Conservation (phyloP, 2,797 vertebrate species). For the Neosalanx taihuensis region DNA sequence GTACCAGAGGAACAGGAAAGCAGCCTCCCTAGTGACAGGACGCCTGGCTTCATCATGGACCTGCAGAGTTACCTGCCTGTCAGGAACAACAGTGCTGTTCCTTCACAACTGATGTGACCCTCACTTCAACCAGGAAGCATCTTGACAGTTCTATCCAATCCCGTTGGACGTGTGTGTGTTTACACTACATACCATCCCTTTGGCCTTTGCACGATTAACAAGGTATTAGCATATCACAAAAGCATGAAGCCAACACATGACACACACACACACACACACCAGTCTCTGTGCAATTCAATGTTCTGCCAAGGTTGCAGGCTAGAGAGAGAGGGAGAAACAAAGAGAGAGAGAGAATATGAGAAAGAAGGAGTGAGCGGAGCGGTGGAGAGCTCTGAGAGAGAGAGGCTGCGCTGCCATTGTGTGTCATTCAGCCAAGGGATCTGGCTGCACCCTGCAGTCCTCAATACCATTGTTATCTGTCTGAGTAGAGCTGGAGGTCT, state of each 20-base stretch:
- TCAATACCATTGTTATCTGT: neutral
- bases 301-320: constrained; percentile 18
- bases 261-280: neutral
- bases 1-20: constrained; percentile 41
- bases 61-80: constrained; percentile 39
- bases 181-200: neutral
- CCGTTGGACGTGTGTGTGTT: neutral
- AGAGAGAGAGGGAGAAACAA: constrained; percentile 2
- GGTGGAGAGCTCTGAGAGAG: neutral
- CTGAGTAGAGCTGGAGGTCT: neutral
- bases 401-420: constrained; percentile 2
- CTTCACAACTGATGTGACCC: neutral
- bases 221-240: neutral
- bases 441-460: neutral
- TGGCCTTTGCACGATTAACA: neutral
- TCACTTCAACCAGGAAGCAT: neutral
- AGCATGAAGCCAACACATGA: constrained; percentile 18
- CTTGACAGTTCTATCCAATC: neutral
- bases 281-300: too few species aligned
- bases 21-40: constrained; percentile 31
- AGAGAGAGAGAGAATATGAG: constrained; percentile 16
- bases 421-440: constrained; percentile 9
- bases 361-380: neutral
- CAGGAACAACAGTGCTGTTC: constrained; percentile 18
- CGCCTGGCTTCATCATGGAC: constrained; percentile 60